Base-by-base conservation (phyloP, 2,797 vertebrate genomes). In the Macropodus opercularis region DNA sequence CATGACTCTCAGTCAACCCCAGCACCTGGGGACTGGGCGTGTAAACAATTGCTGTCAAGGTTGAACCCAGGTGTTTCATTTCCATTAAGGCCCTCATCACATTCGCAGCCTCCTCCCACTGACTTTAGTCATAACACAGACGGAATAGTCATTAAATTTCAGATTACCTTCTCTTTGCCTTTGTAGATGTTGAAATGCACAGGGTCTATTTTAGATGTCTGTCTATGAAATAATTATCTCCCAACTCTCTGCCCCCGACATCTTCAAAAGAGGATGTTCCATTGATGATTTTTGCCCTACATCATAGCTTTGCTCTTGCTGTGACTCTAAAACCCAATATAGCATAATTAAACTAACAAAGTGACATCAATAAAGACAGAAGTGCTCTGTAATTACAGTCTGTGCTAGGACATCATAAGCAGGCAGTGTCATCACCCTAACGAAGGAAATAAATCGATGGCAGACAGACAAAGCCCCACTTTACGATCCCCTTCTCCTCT, bases 291-390 rank as follows among this genome's bases (percentile, higher is more conserved):
- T 87, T 84, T 79, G 87, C 80, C 90, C 88, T 88, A 86, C 87
- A 87, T 86, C 84, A 84, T 81, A 85, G 83, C 82, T 89, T 85
- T 87, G 85, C 87, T 88, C 85, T 90, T 84, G 80, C 82, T 24
- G 58, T 51, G 78, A 89, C 88, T 89, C 85, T 87, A 84, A 87
- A 90, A 89, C 85, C 88, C 88, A 85, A 90, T 92, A 91, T 87
- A 88, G 87, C 72, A 60, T 91, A 92, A 94, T 93, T 93, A 92
- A 92, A 92, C 89, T 85, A 91, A 90, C 90, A 91, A 90, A 90
- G 88, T 91, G 88, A 87, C 88, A 86, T 92, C 87, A 88, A 92
- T 90, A 91, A 89, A 92, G 85, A 83, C 80, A 86, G 85, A 89
- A 90, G 81, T 82, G 85, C 81, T 85, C 72, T 83, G 87, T 92